Evolutionary conservation across 2,113 vertebrate species (phyloP).

Genomic region (Naja naja): DNA sequence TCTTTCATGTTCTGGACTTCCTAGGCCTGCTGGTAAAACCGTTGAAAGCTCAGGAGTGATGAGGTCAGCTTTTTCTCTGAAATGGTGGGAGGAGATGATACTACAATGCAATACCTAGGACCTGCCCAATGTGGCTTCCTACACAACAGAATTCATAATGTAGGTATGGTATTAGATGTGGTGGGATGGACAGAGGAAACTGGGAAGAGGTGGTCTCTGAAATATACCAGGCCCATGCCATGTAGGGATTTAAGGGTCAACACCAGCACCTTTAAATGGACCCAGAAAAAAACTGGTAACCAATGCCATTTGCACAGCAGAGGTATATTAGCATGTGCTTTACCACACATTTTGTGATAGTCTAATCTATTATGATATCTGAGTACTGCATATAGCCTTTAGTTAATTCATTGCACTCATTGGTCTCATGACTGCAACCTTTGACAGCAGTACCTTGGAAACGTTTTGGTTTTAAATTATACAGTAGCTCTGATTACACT

Average conservation of each 20-base stretch:
- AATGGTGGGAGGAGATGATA: neutral
- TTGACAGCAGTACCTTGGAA: neutral
- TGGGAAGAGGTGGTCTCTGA: neutral
- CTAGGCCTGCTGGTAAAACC: neutral
- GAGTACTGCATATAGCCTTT: neutral
- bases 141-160: neutral
- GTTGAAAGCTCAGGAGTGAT: neutral
- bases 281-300: neutral
- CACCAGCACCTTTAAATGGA: neutral
- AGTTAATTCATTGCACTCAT: neutral
- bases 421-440: neutral
- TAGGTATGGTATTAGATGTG: neutral
- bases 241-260: neutral
- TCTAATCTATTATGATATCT: neutral
- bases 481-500: neutral
- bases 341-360: neutral
- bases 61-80: neutral
- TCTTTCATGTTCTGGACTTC: neutral
- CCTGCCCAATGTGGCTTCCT: neutral
- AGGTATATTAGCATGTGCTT: neutral
- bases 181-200: neutral
- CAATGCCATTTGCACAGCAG: neutral
- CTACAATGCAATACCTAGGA: neutral
- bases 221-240: neutral
- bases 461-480: neutral